A percentile compares a stretch with the other conserved stretches of the same genome.
These are phyloP conservation scores for Euphydryas editha DNA, from an alignment of 2,888 invertebrate genomes.

Conservation along the genomic window DNA sequence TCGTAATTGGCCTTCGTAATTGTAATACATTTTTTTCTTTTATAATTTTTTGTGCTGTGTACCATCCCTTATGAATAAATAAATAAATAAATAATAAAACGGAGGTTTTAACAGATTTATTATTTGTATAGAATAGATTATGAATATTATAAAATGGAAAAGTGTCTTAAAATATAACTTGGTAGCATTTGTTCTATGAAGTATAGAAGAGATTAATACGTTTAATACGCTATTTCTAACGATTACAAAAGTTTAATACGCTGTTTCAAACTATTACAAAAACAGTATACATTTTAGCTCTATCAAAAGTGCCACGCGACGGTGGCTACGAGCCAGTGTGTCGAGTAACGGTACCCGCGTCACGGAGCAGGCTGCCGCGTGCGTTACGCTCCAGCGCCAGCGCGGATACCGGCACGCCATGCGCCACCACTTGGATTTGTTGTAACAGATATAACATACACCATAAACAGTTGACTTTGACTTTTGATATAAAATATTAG, in stretches of 20 bases:
- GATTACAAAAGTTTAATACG: neutral
- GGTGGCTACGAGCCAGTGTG: constrained; percentile 55
- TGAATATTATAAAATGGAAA: too few relatives aligned
- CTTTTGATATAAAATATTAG: too few relatives aligned
- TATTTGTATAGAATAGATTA: too few relatives aligned
- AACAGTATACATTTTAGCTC: constrained; percentile 7
- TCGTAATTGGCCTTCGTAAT: too few relatives aligned
- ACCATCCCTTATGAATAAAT: too few relatives aligned
- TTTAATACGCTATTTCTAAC: neutral
- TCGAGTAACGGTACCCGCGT: constrained; percentile 71
- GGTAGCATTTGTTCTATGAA: too few relatives aligned
- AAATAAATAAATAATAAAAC: too few relatives aligned
- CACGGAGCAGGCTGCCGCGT: constrained; percentile 46
- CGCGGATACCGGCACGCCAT: constrained; percentile 40
- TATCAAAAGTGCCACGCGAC: constrained; percentile 22
- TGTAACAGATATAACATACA: neutral
- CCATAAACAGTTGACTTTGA: too few relatives aligned
- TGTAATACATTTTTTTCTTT: too few relatives aligned
- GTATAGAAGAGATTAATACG: too few relatives aligned
- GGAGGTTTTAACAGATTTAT: neutral
- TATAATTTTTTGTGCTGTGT: too few relatives aligned
- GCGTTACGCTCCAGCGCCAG: constrained; percentile 46
- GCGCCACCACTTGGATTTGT: constrained; percentile 42
- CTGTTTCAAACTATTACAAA: neutral
- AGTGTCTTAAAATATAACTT: too few relatives aligned